Base-by-base conservation (phyloP, 2,888 invertebrate species). In the Cephus rjabovi region DNA sequence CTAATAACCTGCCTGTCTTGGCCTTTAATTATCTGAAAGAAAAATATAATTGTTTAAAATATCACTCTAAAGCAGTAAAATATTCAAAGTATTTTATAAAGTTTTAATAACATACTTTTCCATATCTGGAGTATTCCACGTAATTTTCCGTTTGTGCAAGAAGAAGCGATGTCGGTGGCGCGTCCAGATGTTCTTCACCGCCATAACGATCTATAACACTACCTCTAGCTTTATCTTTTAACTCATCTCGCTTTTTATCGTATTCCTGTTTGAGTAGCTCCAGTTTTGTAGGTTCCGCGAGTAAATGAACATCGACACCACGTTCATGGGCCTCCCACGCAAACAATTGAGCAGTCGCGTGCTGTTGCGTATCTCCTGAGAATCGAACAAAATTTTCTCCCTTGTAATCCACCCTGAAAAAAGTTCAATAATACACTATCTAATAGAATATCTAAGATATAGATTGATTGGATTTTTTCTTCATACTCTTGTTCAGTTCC, bases 341-440 rank as follows among this genome's bases (percentile, higher is more conserved):
- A 94, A 99, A 99, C 89, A 98, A 90, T 90, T 99, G 99, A 30
- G 98, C 97, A 23, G 95, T 95, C 1, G 98, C 97, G 92, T 99
- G 99, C 79, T 95, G 94, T 70, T 95, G 94, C 1, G 99, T 99
- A 92, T 99, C 99, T 15, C 99, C 99, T 69, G 97, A 95, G 91
- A 97, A 98, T 3, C 99, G 94, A 1, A 96, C 97, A 93, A 98
- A 98, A 92, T 99, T 99, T 93, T 99, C 99, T 37, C 99, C 99
- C 33, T 96, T 95, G 93, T 98, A 99, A 86, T 96, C 96, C 75
- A 93, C 93, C 82, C 94, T 94, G 86, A 71, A 90, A 89, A 74
- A 73, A 74, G 73, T 76, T 30, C 35, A 75, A 74, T 69, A 37
- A 73, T 76, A 30, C 30, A 79, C 69, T 71, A 35, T 70, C 34